Percentiles rank a stretch among this genome's conserved stretches.
Evolutionary conservation across 1,140 invertebrate species (phyloP).

Genomic region (Pachypeltis micranthus): DNA sequence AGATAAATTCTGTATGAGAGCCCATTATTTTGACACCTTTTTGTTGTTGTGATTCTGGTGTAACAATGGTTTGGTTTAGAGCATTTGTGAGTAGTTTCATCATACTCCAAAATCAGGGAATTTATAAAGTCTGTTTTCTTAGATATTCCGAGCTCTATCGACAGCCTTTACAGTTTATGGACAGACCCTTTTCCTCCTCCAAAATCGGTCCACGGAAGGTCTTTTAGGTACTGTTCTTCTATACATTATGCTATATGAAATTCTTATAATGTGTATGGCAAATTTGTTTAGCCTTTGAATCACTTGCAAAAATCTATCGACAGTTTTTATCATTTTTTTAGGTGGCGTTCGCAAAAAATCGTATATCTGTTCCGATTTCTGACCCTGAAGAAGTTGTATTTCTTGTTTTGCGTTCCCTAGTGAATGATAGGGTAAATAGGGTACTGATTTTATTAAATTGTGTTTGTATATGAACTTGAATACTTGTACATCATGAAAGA

Average conservation of each 20-base stretch:
- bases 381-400: conserved; percentile 1
- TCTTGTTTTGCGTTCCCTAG: neutral
- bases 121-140: conserved; percentile 3
- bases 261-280: neutral
- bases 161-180: conserved; percentile 1
- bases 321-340: conserved; percentile 3
- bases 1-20: too few relatives aligned
- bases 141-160: conserved; percentile 1
- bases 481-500: neutral
- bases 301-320: neutral
- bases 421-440: neutral
- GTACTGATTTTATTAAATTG: neutral
- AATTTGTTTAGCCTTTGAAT: neutral
- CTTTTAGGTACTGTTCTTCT: conserved; percentile 1
- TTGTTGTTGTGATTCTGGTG: too few relatives aligned
- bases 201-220: conserved; percentile 5
- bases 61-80: conserved; percentile 1
- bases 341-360: conserved; percentile 4
- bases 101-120: neutral
- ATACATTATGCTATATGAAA: neutral
- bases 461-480: neutral
- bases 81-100: neutral
- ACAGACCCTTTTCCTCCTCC: neutral
- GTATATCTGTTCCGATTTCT: neutral
- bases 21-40: too few relatives aligned